Conservation (phyloP, 2,888 invertebrate species). For the Napeogenes inachia region DNA sequence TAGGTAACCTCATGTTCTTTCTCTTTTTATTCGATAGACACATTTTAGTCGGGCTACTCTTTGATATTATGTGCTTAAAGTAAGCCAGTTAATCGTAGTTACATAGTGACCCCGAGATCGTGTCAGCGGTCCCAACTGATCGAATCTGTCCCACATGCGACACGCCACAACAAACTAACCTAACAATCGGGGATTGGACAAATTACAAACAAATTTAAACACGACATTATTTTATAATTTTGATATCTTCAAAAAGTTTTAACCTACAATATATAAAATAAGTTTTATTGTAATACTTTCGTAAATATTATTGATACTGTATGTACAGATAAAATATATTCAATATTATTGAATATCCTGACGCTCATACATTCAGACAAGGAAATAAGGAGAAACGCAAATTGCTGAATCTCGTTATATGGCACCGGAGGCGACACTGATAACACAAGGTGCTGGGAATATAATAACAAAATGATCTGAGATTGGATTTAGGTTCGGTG, state of each 20-base stretch:
- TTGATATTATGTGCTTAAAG: neutral
- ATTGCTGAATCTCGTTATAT: constrained; percentile 64
- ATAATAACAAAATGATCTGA: constrained; percentile 53
- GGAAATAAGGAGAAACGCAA: constrained; percentile 47
- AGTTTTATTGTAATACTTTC: no score
- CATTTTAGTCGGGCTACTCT: no score
- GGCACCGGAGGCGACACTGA: constrained; percentile 50
- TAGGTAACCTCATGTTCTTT: no score
- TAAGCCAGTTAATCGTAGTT: constrained; percentile 10
- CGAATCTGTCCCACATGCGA: constrained; percentile 49
- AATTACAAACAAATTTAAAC: no score
- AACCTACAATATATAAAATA: no score
- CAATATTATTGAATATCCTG: constrained; percentile 9
- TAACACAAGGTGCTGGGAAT: constrained; percentile 53
- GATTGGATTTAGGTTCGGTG: constrained; percentile 34
- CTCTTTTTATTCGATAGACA: no score
- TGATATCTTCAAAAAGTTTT: no score
- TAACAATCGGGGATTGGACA: neutral
- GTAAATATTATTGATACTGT: no score
- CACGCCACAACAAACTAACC: constrained; percentile 6
- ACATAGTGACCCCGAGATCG: constrained; percentile 39
- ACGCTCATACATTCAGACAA: constrained; percentile 21
- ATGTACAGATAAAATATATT: no score
- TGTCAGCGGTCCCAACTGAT: constrained; percentile 56
- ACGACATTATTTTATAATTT: no score